Evolutionary conservation across 2,113 vertebrate genomes (phyloP), one percentile per base, ranked within the genome.

Genomic region (Dinomys branickii): DNA sequence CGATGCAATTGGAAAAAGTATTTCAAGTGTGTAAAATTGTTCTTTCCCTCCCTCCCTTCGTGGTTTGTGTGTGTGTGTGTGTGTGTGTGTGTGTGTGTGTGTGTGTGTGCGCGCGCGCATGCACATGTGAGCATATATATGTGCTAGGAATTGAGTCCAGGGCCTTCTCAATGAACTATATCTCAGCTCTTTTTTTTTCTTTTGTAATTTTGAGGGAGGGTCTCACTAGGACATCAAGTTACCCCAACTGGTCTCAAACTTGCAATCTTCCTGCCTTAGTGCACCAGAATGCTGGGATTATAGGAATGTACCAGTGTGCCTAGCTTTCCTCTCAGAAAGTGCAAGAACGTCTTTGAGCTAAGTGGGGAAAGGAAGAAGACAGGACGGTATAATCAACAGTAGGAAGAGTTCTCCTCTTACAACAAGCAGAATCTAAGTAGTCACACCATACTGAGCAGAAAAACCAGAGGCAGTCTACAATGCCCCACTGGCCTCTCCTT

Each of bases 11-110:
- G 47, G 41, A 96, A 94, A 44, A 94, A 90, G 14, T 61, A 67
- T 67, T 90, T 78, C 85, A 95, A 81, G 86, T 84, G 20, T 78
- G n/a, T 47, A 92, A 87, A 94, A 47, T 78, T 80, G 54, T 54
- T 80, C 50, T 54, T 52, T 52, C 28, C 14, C 10, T 75, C 19
- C n/a, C 69, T 41, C 24, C 20, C 24, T 44, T 75, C 12, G 10
- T 75, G 11, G 22, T 44, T 4, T 75, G 24, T 28, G 38, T 26
- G 38, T 41, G 20, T 26, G 38, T 41, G n/a, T n/a, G 67, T n/a
- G n/a, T n/a, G n/a, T n/a, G n/a, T n/a, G n/a, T 61, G 35, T n/a
- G 16, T 22, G 17, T 38, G n/a, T 22, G 16, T 61, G 35, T n/a
- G 16, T 22, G 17, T 38, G n/a, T 22, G 16, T n/a, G 65, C 35